Conservation (phyloP, 2,888 invertebrate genomes). For the Zygothrica quintamaculata region DNA sequence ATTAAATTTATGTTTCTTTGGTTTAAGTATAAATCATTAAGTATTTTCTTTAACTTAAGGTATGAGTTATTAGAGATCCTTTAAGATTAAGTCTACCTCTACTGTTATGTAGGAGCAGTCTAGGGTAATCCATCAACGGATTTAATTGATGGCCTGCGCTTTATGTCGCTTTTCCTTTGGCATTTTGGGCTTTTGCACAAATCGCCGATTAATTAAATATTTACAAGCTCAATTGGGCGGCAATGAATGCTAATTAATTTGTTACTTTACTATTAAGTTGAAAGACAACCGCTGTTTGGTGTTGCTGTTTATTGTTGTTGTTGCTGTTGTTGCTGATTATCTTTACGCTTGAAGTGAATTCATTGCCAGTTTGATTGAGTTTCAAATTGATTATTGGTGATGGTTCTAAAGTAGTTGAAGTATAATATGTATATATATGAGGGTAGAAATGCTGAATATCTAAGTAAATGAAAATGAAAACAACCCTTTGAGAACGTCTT, state of each 20-base stretch:
- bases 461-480: conserved; percentile 26
- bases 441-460: neutral
- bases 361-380: conserved; percentile 32
- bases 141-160: conserved; percentile 63
- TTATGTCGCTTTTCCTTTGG: conserved; percentile 29
- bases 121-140: conserved; percentile 51
- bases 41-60: no score
- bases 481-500: conserved; percentile 54
- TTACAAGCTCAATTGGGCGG: conserved; percentile 76
- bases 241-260: conserved; percentile 78
- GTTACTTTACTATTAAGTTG: conserved; percentile 51
- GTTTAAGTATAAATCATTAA: no score
- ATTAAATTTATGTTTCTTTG: no score
- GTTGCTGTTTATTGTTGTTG: no score
- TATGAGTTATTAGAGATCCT: neutral
- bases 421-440: no score
- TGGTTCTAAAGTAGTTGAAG: conserved; percentile 18
- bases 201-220: conserved; percentile 77
- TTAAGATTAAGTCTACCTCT: neutral
- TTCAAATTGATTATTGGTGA: conserved; percentile 55
- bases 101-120: neutral
- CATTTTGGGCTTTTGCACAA: conserved; percentile 49
- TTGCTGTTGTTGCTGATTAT: conserved; percentile 41
- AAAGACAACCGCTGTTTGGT: conserved; percentile 29
- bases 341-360: conserved; percentile 60